Evolutionary conservation across 35 echinoderm and acorn worm genomes (phyloP), one percentile per base, ranked within the genome.

Genomic region (Eucidaris tribuloides): DNA sequence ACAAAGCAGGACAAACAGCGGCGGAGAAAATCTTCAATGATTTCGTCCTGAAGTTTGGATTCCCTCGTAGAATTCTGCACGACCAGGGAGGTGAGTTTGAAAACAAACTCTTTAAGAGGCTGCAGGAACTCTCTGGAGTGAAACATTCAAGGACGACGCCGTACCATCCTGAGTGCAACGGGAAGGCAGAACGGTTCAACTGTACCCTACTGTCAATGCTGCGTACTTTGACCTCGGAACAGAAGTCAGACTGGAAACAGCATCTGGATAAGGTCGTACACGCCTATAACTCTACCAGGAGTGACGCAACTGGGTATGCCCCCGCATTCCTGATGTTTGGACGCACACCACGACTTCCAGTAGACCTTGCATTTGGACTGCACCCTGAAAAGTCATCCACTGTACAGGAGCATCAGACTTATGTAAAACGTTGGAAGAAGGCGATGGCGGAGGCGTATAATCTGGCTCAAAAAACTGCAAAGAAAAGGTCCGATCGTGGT

Each of bases 31-130:
- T 92, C 18, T 91, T 85, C 43, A 85, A 91, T 39, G 61, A 91
- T 39, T 91, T 78, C 57, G 50, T 91, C 43, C 52, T 85, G 46
- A 52, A 38, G 29, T 92, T 85, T 81, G 89, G 89, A 13, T 91
- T 84, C 36, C 87, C 79, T 24, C 34, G 64, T 18, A 27, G 39
- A 46, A 58, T 77, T 32, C 79, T 44, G 3, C 86, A 84, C 77
- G 88, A 90, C 55, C 88, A 90, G 34, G 85, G 84, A 27, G 40
- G 78, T 7, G 79, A 88, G 45, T 93, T 93, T 82, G 61, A 93
- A 42, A 93, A 88, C 63, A 50, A 77, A 13, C 59, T 88, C 11
- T 87, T 93, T 45, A 37, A 52, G 13, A 62, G 65, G 17, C 66
- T 93, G 5, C 48, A 87, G 41, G 29, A 88, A 79, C 54, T 83